Evolutionary conservation across 2,888 invertebrate genomes (phyloP), one percentile per base, ranked within the genome.

Genomic region (Oconnorella tubifera): DNA sequence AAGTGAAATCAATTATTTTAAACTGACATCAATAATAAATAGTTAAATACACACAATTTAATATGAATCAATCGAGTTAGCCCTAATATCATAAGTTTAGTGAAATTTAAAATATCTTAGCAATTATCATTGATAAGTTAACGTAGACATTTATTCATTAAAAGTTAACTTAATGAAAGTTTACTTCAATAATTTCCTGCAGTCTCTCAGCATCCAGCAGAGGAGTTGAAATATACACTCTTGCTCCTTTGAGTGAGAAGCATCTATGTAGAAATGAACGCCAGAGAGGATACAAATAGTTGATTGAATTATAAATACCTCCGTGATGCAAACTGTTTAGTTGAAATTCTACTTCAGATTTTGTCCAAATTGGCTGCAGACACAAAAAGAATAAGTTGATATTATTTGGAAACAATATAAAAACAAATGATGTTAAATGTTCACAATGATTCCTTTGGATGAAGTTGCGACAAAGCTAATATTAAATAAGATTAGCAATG

Each of bases 241-340:
- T 72, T 59, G 71, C 67, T 19, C 68, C 66, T 3, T 71, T 62
- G 59, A 75, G 69, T 3, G 72, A 66, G 51, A 78, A 73, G 77
- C 79, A 79, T 40, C 68, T 65, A 66, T 75, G 63, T 4, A 80
- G 73, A 19, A 78, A 65, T 33, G 76, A 76, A 64, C 73, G 74
- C 79, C 79, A 80, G n/a, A 78, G 67, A 33, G 66, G 67, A 67
- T 79, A 77, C 32, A 78, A 73, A 27, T 73, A 73, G 6, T 69
- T 65, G 1, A 71, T 69, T 6, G 77, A 77, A 57, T 75, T 75
- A 19, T 69, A 62, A 2, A 75, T 72, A 56, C 67, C 63, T 3
- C 75, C 72, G 3, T 64, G 19, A 14, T 33, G 55, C 57, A 59
- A 53, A n/a, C 25, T 10, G 0, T 59, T 29, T 40, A 59, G 6